phyloP scores from a whole-genome alignment of 2,888 invertebrate species.

The Nemoura dubitans region DNA sequence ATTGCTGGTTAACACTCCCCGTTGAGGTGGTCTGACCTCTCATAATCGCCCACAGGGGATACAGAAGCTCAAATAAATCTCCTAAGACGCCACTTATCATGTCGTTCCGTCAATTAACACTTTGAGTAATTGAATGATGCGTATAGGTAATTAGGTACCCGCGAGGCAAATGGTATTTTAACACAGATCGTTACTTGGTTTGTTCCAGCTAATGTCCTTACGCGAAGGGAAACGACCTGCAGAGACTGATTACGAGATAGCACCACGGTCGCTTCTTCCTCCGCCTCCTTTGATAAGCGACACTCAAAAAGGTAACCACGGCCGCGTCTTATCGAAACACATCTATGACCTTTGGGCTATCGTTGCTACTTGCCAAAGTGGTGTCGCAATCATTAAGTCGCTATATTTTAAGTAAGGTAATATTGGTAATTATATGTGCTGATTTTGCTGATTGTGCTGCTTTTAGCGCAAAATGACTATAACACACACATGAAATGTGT shows the following conservation, averaged over 20 bases:
- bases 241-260: conserved; percentile 38
- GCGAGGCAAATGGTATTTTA: neutral
- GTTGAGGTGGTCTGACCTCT: conserved; percentile 26
- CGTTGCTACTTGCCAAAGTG: too few relatives aligned
- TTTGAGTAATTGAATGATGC: conserved; percentile 18
- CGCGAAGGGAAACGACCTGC: conserved; percentile 62
- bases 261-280: conserved; percentile 46
- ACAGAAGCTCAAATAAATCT: conserved; percentile 26
- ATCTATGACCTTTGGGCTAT: too few relatives aligned
- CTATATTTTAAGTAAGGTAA: too few relatives aligned
- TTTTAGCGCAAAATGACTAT: too few relatives aligned
- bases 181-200: conserved; percentile 24
- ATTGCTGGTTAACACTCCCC: conserved; percentile 28
- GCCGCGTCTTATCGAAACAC: neutral
- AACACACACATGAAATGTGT: too few relatives aligned
- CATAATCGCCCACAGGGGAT: neutral
- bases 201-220: conserved; percentile 65
- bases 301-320: conserved; percentile 62
- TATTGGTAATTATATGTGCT: too few relatives aligned
- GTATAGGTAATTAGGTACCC: conserved; percentile 9
- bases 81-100: neutral
- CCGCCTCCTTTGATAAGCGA: conserved; percentile 65
- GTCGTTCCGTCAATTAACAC: conserved; percentile 9
- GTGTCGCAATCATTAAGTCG: too few relatives aligned
- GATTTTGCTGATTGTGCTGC: too few relatives aligned